Conservation (phyloP, 1,140 invertebrate species). For the Rhyzopertha dominica region DNA sequence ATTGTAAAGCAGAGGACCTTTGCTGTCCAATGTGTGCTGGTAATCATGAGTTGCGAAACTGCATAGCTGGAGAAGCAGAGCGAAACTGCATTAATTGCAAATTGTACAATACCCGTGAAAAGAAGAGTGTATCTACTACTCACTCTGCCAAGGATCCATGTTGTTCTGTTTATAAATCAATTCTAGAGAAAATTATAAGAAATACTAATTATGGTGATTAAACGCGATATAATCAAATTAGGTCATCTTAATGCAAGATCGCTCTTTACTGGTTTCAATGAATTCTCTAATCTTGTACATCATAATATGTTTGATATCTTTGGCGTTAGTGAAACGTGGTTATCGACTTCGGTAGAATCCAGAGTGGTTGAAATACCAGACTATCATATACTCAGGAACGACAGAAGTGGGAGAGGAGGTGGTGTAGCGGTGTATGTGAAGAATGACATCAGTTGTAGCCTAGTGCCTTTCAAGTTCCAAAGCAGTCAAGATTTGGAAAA, state of each 20-base stretch:
- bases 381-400: slow-evolving; percentile 5
- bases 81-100: too few relatives aligned
- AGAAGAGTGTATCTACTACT: too few relatives aligned
- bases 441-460: background rate
- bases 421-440: slow-evolving; percentile 9
- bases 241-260: slow-evolving; percentile 1
- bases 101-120: too few relatives aligned
- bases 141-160: too few relatives aligned
- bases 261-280: slow-evolving; percentile 1
- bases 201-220: too few relatives aligned
- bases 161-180: too few relatives aligned
- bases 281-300: background rate
- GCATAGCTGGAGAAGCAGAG: too few relatives aligned
- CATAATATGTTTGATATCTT: slow-evolving; percentile 4
- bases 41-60: too few relatives aligned
- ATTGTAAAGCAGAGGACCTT: too few relatives aligned
- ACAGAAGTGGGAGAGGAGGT: slow-evolving; percentile 11
- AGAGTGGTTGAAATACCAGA: slow-evolving; percentile 2
- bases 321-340: slow-evolving; percentile 12
- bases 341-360: background rate
- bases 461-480: background rate
- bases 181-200: too few relatives aligned
- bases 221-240: too few relatives aligned
- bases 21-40: too few relatives aligned
- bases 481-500: background rate